Percentiles rank a stretch among this genome's conserved stretches.
These are phyloP conservation scores for Caenorhabditis uteleia DNA, from an alignment of 2,888 invertebrate genomes.

Conservation along the genomic window DNA sequence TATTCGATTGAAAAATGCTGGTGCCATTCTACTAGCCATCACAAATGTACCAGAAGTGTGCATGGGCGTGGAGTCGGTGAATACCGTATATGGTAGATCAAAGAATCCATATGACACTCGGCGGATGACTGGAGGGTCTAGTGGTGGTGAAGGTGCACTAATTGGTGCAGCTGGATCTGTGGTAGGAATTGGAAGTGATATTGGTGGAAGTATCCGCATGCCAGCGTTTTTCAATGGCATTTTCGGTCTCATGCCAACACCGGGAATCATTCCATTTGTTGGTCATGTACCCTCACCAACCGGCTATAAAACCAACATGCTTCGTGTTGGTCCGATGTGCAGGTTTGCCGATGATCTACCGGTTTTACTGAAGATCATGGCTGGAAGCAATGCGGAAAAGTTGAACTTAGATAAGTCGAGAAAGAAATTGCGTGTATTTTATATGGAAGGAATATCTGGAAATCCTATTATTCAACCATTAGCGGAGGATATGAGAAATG, in stretches of 20 bases:
- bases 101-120: constrained; percentile 55
- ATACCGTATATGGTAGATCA: constrained; percentile 78
- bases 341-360: constrained; percentile 84
- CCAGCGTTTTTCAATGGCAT: constrained; percentile 88
- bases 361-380: constrained; percentile 75
- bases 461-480: constrained; percentile 46
- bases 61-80: constrained; percentile 78
- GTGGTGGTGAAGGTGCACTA: constrained; percentile 82
- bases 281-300: constrained; percentile 79
- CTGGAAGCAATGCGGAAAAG: constrained; percentile 33
- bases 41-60: constrained; percentile 81
- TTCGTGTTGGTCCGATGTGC: constrained; percentile 86
- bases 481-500: constrained; percentile 41
- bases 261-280: constrained; percentile 77
- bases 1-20: constrained; percentile 52
- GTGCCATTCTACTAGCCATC: constrained; percentile 77
- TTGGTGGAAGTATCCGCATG: constrained; percentile 94
- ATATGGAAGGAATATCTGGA: constrained; percentile 77
- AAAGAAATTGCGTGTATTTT: constrained; percentile 79
- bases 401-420: constrained; percentile 70
- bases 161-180: constrained; percentile 82
- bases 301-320: constrained; percentile 79
- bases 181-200: constrained; percentile 77
- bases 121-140: constrained; percentile 82
- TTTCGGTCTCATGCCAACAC: constrained; percentile 83